These are phyloP conservation scores for Potamilus streckersoni DNA, from an alignment of 1,140 invertebrate species.

Conservation along the genomic window DNA sequence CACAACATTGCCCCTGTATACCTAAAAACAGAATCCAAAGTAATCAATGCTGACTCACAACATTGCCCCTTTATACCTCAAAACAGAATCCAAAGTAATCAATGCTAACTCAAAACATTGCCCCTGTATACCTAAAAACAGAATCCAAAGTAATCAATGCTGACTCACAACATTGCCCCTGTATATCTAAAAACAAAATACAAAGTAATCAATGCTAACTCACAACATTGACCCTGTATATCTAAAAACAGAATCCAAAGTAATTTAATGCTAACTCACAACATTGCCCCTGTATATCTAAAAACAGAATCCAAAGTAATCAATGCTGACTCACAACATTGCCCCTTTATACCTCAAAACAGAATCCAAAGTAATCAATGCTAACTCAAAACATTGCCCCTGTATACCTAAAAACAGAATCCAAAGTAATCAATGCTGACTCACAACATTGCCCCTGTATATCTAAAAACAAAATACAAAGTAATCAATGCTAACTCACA, in stretches of 20 bases:
- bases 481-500: conserved; percentile 11
- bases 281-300: conserved; percentile 16
- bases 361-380: not conserved
- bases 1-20: conserved; percentile 26
- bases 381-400: conserved; percentile 24
- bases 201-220: not conserved
- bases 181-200: too few relatives aligned
- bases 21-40: too few relatives aligned
- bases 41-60: conserved; percentile 16
- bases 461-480: too few relatives aligned
- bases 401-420: too few relatives aligned
- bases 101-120: conserved; percentile 17
- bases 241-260: too few relatives aligned
- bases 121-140: conserved; percentile 3
- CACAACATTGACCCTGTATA: conserved; percentile 25
- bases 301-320: not conserved
- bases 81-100: not conserved
- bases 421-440: not conserved
- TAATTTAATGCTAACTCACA: conserved; percentile 11
- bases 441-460: conserved; percentile 26
- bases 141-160: not conserved
- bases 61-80: conserved; percentile 10
- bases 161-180: conserved; percentile 25
- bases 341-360: not conserved
- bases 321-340: conserved; percentile 19